A percentile compares a stretch with the other conserved stretches of the same genome.
These are phyloP conservation scores for Gobio gobio DNA, from an alignment of 2,113 vertebrate species.

Conservation along the genomic window DNA sequence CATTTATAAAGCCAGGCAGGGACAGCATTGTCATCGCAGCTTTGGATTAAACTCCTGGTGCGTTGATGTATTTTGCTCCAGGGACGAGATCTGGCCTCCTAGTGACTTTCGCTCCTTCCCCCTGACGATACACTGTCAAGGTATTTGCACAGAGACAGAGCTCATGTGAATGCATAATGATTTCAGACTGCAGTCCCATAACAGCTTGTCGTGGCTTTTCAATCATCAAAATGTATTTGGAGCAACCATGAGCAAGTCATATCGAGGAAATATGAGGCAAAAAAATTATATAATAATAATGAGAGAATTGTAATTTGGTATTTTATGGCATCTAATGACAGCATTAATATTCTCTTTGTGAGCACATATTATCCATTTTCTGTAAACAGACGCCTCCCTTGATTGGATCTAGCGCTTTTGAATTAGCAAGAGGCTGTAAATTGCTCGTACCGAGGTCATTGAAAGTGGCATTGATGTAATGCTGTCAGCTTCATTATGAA, in stretches of 20 bases:
- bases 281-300: conserved; percentile 46
- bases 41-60: conserved; percentile 38
- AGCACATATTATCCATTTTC: conserved; percentile 37
- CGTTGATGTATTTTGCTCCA: conserved; percentile 44
- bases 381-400: conserved; percentile 48
- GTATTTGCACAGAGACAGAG: conserved; percentile 38
- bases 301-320: conserved; percentile 43
- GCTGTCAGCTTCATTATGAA: conserved; percentile 35
- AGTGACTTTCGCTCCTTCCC: conserved; percentile 12
- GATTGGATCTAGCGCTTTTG: conserved; percentile 48
- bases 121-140: conserved; percentile 33
- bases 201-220: conserved; percentile 28
- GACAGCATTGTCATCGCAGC: conserved; percentile 38
- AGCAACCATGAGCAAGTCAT: background rate
- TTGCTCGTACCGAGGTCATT: conserved; percentile 45
- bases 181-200: background rate
- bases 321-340: conserved; percentile 50
- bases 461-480: conserved; percentile 46
- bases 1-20: conserved; percentile 51
- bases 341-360: conserved; percentile 44
- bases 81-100: conserved; percentile 34
- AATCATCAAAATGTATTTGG: conserved; percentile 30
- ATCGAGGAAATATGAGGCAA: conserved; percentile 31
- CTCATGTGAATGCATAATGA: conserved; percentile 40
- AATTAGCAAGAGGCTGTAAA: conserved; percentile 50